A percentile compares a stretch with the other conserved stretches of the same genome.
Conservation (phyloP, 2,888 invertebrate species). For the Serrognathus titanus region DNA sequence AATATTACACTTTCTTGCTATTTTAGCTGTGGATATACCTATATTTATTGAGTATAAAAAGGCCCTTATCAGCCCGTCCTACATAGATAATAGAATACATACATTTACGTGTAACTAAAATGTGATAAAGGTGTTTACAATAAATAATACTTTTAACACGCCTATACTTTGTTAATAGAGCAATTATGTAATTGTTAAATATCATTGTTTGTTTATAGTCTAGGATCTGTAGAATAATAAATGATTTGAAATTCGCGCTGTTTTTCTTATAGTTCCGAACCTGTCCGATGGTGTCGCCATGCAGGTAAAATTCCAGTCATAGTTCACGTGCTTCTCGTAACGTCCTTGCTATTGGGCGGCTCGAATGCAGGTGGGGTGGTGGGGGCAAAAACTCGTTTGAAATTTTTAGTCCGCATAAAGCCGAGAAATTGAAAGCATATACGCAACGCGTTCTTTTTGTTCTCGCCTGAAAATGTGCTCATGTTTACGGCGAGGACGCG, state of each 20-base stretch:
- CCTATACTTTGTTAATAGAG: too few species aligned
- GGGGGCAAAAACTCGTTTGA: slow-evolving; percentile 48
- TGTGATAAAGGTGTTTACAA: slow-evolving; percentile 20
- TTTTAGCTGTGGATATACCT: not conserved
- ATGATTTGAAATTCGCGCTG: slow-evolving; percentile 10
- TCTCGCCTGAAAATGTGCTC: slow-evolving; percentile 27
- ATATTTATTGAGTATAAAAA: not conserved
- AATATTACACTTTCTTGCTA: not conserved
- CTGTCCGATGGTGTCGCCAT: slow-evolving; percentile 20
- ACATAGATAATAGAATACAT: slow-evolving; percentile 8
- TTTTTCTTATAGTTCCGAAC: slow-evolving; percentile 18
- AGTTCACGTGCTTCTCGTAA: slow-evolving; percentile 22
- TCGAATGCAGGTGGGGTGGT: slow-evolving; percentile 36
- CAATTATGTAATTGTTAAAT: too few species aligned
- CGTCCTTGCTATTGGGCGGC: slow-evolving; percentile 29
- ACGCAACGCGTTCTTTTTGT: slow-evolving; percentile 26
- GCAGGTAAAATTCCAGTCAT: slow-evolving; percentile 17
- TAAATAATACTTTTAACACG: not conserved
- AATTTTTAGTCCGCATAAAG: slow-evolving; percentile 49
- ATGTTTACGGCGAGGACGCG: slow-evolving; percentile 8
- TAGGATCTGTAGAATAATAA: not conserved
- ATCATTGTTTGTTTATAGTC: too few species aligned
- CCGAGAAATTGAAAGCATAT: slow-evolving; percentile 42
- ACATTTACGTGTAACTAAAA: slow-evolving; percentile 22
- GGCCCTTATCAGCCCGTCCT: slow-evolving; percentile 1